Percentiles rank a stretch among this genome's conserved stretches.
phyloP scores from a whole-genome alignment of 2,113 vertebrate species.

The Charadrius vociferus region DNA sequence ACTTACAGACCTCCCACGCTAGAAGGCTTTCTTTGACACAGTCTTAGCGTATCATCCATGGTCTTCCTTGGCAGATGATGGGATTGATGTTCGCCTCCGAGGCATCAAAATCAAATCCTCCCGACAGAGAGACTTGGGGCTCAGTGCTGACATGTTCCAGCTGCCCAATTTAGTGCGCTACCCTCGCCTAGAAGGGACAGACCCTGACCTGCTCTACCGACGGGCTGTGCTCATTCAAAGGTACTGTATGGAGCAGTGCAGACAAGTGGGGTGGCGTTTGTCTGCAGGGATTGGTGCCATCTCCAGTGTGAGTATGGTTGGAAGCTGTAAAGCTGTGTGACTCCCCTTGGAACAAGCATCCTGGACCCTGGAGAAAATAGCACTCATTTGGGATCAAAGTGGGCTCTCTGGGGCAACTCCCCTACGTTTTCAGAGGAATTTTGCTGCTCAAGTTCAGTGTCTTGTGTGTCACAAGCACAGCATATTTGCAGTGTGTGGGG shows the following conservation, averaged over 20 bases:
- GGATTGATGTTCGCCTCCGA: constrained; percentile 93
- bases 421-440: neutral
- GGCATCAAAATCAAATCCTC: constrained; percentile 97
- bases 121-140: constrained; percentile 89
- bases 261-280: neutral
- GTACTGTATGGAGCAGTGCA: constrained; percentile 54
- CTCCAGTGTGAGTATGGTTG: neutral
- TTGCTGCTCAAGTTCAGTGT: neutral
- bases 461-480: neutral
- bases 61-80: constrained; percentile 82
- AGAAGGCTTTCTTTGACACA: neutral
- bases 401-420: neutral
- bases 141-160: constrained; percentile 95
- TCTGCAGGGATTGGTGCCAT: neutral
- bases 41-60: neutral
- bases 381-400: neutral
- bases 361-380: neutral
- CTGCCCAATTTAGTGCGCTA: constrained; percentile 92
- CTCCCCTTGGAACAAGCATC: neutral
- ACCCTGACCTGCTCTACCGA: constrained; percentile 89
- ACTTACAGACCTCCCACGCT: rapidly evolving
- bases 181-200: constrained; percentile 92
- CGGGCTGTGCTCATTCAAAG: constrained; percentile 91
- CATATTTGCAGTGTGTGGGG: rapidly evolving
- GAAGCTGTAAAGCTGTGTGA: neutral